These are phyloP conservation scores for Pteronura brasiliensis DNA, from an alignment of 2,113 vertebrate genomes.

Conservation along the genomic window DNA sequence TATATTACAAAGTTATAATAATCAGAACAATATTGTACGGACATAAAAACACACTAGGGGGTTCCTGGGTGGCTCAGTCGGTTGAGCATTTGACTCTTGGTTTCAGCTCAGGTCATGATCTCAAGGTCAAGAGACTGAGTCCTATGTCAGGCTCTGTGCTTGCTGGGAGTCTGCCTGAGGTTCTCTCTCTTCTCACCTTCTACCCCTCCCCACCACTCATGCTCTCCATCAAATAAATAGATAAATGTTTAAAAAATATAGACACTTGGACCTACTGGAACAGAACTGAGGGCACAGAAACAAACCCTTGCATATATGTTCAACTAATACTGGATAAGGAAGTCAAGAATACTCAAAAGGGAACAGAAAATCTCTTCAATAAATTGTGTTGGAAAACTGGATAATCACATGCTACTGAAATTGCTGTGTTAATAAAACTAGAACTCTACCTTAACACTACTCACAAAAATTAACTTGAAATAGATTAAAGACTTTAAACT, in stretches of 20 bases:
- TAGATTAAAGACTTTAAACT: not conserved
- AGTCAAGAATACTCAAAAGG: not conserved
- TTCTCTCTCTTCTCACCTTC: not conserved
- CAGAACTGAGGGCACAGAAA: not conserved
- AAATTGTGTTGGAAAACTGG: not conserved
- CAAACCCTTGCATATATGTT: not conserved
- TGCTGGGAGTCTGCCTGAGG: not conserved
- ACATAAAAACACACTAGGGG: not conserved
- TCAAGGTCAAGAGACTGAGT: not conserved
- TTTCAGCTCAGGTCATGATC: not conserved
- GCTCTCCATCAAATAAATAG: not conserved
- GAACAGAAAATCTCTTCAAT: not conserved
- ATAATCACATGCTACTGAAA: not conserved
- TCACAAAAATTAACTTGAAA: not conserved
- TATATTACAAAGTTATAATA: not conserved
- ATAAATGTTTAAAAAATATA: not conserved
- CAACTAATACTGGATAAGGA: not conserved
- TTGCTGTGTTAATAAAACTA: not conserved
- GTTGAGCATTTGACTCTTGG: not conserved
- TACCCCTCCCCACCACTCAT: not conserved
- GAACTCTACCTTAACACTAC: not conserved
- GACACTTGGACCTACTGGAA: not conserved
- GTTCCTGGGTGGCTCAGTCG: not conserved
- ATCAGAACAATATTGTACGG: not conserved
- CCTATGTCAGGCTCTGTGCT: not conserved